Percentiles rank a stretch among this genome's conserved stretches.
These are phyloP conservation scores for Promerops cafer DNA, from an alignment of 2,113 vertebrate species.

Conservation along the genomic window DNA sequence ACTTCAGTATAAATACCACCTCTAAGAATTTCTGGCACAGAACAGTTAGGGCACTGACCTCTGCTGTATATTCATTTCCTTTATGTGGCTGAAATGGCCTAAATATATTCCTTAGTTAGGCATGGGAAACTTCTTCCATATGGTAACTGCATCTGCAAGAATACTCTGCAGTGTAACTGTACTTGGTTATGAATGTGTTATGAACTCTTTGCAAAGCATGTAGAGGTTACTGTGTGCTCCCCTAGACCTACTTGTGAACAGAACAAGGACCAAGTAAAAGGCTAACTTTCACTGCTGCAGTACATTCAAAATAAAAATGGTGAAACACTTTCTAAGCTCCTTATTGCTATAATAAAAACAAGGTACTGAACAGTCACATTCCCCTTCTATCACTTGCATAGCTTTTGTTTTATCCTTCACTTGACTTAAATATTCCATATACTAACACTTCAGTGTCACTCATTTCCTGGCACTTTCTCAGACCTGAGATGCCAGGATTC, in stretches of 20 bases:
- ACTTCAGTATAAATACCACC: constrained; percentile 37
- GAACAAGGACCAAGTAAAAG: constrained; percentile 50
- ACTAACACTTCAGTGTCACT: not conserved
- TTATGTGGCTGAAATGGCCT: constrained; percentile 1
- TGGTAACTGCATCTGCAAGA: not conserved
- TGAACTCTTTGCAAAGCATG: constrained; percentile 20
- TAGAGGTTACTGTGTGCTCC: not conserved
- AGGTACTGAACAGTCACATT: not conserved
- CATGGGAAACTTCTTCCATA: constrained; percentile 25
- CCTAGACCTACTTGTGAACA: constrained; percentile 55
- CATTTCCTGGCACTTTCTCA: not conserved
- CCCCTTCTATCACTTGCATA: not conserved
- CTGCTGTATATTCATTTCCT: constrained; percentile 16
- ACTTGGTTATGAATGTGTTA: not conserved
- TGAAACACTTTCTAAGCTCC: not conserved
- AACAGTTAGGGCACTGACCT: constrained; percentile 16
- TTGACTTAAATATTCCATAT: not conserved
- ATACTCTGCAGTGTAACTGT: not conserved
- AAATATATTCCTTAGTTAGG: not conserved
- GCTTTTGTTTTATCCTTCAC: not conserved
- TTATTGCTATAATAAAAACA: not conserved
- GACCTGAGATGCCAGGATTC: not conserved
- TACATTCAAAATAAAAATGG: constrained; percentile 2
- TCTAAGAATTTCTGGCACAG: constrained; percentile 50
- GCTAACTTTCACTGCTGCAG: constrained; percentile 35